Conservation (phyloP, 2,113 vertebrate species). For the Montifringilla adamsi region DNA sequence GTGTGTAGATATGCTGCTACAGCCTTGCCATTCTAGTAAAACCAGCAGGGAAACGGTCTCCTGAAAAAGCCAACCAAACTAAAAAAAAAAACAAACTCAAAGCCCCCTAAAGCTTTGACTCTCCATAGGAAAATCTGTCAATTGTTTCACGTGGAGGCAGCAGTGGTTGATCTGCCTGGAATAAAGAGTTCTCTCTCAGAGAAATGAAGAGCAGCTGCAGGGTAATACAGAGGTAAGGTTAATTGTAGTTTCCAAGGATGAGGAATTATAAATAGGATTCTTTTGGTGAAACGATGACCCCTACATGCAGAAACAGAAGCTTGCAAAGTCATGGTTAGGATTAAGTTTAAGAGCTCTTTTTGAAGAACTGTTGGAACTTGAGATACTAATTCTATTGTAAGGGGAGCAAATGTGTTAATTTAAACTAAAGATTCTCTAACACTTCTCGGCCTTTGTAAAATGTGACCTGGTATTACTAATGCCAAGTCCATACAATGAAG, state of each 20-base stretch:
- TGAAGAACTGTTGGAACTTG: neutral
- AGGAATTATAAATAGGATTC: neutral
- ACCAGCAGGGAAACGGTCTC: neutral
- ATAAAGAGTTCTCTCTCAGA: neutral
- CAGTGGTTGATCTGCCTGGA: neutral
- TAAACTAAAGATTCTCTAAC: neutral
- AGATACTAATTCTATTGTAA: neutral
- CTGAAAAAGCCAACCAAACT: neutral
- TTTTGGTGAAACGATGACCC: neutral
- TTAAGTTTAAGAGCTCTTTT: neutral
- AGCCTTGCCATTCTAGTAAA: neutral
- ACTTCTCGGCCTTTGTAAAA: neutral
- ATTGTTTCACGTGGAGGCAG: neutral
- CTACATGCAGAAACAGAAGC: neutral
- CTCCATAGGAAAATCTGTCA: neutral
- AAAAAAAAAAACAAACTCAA: neutral
- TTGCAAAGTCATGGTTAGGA: neutral
- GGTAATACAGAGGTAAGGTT: neutral
- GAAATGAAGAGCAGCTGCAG: neutral
- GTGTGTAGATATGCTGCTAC: neutral
- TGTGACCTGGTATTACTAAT: neutral
- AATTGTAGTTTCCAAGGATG: neutral
- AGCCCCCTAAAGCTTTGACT: neutral
- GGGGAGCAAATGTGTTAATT: neutral
- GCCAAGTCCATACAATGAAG: neutral